Base-by-base conservation (phyloP, 2,888 invertebrate species). In the Fragum whitleyi region DNA sequence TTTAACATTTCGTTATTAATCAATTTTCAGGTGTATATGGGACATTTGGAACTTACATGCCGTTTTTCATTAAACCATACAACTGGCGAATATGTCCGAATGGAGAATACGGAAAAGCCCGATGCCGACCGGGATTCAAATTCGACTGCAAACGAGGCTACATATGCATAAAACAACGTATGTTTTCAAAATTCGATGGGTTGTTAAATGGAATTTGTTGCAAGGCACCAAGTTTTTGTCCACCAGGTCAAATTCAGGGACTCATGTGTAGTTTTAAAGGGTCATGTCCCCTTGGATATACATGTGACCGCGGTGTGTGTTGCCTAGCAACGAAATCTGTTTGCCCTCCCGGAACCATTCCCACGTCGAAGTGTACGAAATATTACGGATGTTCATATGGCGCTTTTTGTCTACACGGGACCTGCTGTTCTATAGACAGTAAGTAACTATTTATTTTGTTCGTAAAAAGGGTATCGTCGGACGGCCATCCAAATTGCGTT, bases 191-290 rank as follows among this genome's bases (percentile, higher is more conserved):
- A 51, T 39, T 65, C n/a, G 77, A 81, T 55, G 32, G 57, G 9
- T 53, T 57, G 23, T 83, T 65, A 29, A 70, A 74, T 42, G 82
- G 82, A 14, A 75, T 79, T 7, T 83, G 82, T 55, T 83, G 82
- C 47, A 75, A 77, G 2, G 19, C 23, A 7, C 57, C 59, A 21
- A 47, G 36, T 53, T 53, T 55, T 16, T 83, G 82, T 53, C 82
- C 82, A 1, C 51, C 29, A 19, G 82, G 82, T 19, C 26, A 23
- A 16, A 28, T 57, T 16, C 36, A 62, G 19, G 82, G 82, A 11
- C 77, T 79, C 0, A n/a, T 26, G 36, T 83, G 82, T 55, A 51
- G 55, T 23, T 73, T 61, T 29, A 47, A 47, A 47, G n/a, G 47
- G 47, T 32, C 16, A 1, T 83, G 82, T 62, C 79, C 82, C 1